Evolutionary conservation across 2,113 vertebrate species (phyloP), one percentile per base, ranked within the genome.

Genomic region (Centropristis striata): DNA sequence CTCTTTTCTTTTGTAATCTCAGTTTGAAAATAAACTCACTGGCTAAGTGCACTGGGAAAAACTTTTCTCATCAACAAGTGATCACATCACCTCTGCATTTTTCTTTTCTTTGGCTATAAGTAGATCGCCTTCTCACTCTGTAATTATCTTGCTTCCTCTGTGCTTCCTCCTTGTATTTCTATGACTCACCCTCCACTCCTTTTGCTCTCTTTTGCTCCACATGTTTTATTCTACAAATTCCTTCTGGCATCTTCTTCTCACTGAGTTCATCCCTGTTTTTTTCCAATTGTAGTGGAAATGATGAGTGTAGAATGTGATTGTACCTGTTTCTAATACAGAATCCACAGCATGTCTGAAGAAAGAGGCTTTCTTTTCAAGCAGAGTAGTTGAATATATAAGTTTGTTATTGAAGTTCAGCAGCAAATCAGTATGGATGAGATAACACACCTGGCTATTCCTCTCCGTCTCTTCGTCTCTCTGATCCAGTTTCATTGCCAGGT

Each of bases 401-500:
- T 25, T 37, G 16, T 51, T 59, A 23, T 23, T 69, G 7, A 44
- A 39, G 36, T 63, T 71, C 54, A 39, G 44, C 41, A 47, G 59
- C 60, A 76, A 54, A 50, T 32, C 51, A 32, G 21, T 13, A 15
- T 7, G 8, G 32, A 57, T 15, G 37, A 66, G 63, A 46, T n/a
- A 25, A 12, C n/a, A 37, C 25, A 20, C n/a, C 18, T 49, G 60
- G 32, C 27, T 14, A 23, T 70, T 78, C 57, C 9, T 49, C 53
- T 63, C 13, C 32, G 7, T 64, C 39, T 51, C 16, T 50, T 18
- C 51, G 27, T 53, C 28, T 21, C 42, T 68, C 0, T 69, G 72
- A 80, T 77, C 57, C 53, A 46, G 60, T 66, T 80, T 76, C 58
- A 77, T 32, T 54, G 51, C 60, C 60, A 69, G 42, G 54, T 90